These are phyloP conservation scores for Cosmia pyralina DNA, from an alignment of 2,888 invertebrate species.

Conservation along the genomic window DNA sequence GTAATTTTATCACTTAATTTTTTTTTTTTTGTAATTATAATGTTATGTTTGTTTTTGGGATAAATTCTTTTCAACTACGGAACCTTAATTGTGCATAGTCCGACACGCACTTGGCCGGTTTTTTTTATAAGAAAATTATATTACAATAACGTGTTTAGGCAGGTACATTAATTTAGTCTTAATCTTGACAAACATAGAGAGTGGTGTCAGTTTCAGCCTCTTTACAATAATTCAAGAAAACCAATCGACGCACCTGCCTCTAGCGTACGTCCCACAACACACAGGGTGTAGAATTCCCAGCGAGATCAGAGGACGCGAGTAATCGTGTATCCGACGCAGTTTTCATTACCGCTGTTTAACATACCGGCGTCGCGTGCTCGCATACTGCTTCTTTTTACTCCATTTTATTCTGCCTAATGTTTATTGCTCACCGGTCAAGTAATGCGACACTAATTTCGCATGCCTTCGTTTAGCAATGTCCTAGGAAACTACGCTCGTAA, in stretches of 20 bases:
- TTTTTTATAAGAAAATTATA: too few species aligned
- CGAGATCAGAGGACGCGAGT: slow-evolving; percentile 67
- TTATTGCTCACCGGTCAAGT: slow-evolving; percentile 74
- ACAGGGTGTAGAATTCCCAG: slow-evolving; percentile 64
- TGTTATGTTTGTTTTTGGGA: too few species aligned
- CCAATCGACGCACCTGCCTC: slow-evolving; percentile 46
- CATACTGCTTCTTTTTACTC: slow-evolving; percentile 65
- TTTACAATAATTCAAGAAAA: neutral
- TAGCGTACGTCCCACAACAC: slow-evolving; percentile 36
- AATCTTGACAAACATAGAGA: too few species aligned
- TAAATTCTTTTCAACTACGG: too few species aligned
- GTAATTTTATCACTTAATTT: too few species aligned
- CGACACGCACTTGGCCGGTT: too few species aligned
- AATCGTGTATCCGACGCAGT: slow-evolving; percentile 76
- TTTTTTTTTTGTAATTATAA: too few species aligned
- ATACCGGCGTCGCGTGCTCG: slow-evolving; percentile 76
- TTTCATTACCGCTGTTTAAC: slow-evolving; percentile 86
- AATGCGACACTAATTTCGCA: slow-evolving; percentile 74
- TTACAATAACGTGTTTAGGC: too few species aligned
- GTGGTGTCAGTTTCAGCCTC: neutral
- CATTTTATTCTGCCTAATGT: slow-evolving; percentile 78
- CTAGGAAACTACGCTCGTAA: slow-evolving; percentile 59
- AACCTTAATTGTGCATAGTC: too few species aligned
- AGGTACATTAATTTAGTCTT: too few species aligned
- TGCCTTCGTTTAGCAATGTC: slow-evolving; percentile 66